Base-by-base conservation (phyloP, 2,888 invertebrate species). In the Aphrophora alni region DNA sequence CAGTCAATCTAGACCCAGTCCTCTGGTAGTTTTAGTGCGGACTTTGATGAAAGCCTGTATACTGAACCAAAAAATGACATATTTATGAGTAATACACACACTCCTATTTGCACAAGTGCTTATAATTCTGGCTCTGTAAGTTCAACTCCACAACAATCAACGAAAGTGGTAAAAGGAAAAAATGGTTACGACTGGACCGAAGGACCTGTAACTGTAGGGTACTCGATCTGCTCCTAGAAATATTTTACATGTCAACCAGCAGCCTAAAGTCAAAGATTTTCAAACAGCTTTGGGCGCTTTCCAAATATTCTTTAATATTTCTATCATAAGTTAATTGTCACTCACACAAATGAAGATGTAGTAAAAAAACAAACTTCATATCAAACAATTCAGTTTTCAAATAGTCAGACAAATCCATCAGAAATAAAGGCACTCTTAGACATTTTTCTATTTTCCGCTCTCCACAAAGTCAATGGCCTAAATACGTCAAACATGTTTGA, bases 381-480 rank as follows among this genome's bases (percentile, higher is more conserved):
- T 38, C n/a, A 75, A 75, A 38, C 17, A 38, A 44, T 75, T 33
- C 17, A 28, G 12, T 21, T 38, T 38, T 75, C 75, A n/a, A 38
- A 21, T 75, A 44, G 44, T 12, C 7, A 33, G 24, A 75, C 44
- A 75, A n/a, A 4, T 44, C n/a, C 75, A 44, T 21, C 7, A 75
- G 27, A 73, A 38, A 26, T 75, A 10, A 75, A 75, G 24, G 24
- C 75, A 24, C 21, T 25, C 38, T 33, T 75, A 7, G 75, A 44
- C 12, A 38, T 75, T 24, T 44, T 44, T 21, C 14, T 75, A 38
- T 25, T 75, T 75, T 44, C 44, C 8, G 8, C 33, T 33, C 8
- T 33, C 21, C 44, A 75, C 75, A 75, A 75, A 75, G 75, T 21
- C 38, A 75, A 75, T 21, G 12, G n/a, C 25, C 75, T 75, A 21